These are phyloP conservation scores for Caenorhabditis uteleia DNA, from an alignment of 2,888 invertebrate species.

Conservation along the genomic window DNA sequence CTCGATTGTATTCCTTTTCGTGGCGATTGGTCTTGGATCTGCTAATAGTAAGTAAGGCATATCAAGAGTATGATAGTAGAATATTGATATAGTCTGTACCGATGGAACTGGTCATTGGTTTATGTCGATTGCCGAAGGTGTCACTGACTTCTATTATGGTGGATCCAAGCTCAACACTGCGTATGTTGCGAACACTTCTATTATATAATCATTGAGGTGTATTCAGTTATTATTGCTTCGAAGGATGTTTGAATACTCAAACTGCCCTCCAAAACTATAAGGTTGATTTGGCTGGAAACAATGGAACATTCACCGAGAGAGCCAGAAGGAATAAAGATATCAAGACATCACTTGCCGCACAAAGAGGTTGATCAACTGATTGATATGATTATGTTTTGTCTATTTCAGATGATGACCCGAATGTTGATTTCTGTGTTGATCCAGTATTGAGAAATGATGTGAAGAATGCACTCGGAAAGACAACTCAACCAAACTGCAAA, in stretches of 20 bases:
- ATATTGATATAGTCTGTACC: conserved; percentile 43
- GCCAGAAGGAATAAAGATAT: conserved; percentile 8
- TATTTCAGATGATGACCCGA: conserved; percentile 32
- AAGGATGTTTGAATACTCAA: conserved; percentile 42
- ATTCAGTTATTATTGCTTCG: conserved; percentile 39
- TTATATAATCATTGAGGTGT: background rate
- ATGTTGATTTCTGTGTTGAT: conserved; percentile 37
- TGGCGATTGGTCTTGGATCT: too few species aligned
- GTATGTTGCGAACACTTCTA: background rate
- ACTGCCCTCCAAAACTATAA: conserved; percentile 50
- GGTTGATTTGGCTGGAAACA: conserved; percentile 22
- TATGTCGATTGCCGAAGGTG: conserved; percentile 36
- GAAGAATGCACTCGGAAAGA: conserved; percentile 30
- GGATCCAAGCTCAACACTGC: conserved; percentile 20
- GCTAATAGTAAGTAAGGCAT: too few species aligned
- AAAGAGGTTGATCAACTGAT: background rate
- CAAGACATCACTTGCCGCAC: background rate
- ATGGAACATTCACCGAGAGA: conserved; percentile 11
- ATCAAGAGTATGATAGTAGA: too few species aligned
- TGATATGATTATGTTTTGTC: background rate
- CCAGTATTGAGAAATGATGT: conserved; percentile 34
- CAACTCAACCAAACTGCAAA: conserved; percentile 35
- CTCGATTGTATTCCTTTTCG: too few species aligned
- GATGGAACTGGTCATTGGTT: conserved; percentile 39
- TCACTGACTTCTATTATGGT: conserved; percentile 35